Conservation (phyloP, 2,888 invertebrate species). For the Cistogaster globosa region DNA sequence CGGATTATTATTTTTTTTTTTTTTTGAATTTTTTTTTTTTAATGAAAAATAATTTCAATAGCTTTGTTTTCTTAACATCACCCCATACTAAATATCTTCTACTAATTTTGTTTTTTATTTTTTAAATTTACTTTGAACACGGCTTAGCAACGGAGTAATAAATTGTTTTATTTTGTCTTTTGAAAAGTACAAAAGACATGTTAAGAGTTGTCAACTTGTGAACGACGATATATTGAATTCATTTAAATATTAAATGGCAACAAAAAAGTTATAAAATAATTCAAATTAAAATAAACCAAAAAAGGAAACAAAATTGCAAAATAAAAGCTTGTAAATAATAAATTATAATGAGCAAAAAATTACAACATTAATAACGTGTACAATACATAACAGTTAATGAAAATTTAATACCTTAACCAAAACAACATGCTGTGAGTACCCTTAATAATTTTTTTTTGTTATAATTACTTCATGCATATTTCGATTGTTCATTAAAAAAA, state of each 20-base stretch:
- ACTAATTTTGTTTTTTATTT: too few relatives aligned
- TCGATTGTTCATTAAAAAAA: slow-evolving; percentile 27
- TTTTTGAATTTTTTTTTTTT: too few relatives aligned
- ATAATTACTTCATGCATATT: slow-evolving; percentile 18
- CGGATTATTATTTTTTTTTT: too few relatives aligned
- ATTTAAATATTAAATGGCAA: background rate
- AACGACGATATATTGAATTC: too few relatives aligned
- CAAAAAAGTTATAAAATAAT: background rate
- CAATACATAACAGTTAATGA: background rate
- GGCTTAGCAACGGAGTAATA: too few relatives aligned
- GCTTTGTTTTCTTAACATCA: too few relatives aligned
- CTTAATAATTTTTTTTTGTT: background rate
- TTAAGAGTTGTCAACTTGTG: too few relatives aligned
- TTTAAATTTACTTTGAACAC: too few relatives aligned
- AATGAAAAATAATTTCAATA: too few relatives aligned
- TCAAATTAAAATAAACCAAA: background rate
- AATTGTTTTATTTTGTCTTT: too few relatives aligned
- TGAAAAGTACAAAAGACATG: too few relatives aligned
- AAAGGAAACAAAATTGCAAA: background rate
- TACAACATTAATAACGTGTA: background rate
- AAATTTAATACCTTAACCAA: background rate
- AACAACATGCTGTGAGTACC: slow-evolving; percentile 9
- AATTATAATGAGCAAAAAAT: background rate
- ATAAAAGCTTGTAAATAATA: background rate
- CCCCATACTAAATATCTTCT: too few relatives aligned